Base-by-base conservation (phyloP, 1,140 invertebrate genomes). In the Caenorhabditis latens region DNA sequence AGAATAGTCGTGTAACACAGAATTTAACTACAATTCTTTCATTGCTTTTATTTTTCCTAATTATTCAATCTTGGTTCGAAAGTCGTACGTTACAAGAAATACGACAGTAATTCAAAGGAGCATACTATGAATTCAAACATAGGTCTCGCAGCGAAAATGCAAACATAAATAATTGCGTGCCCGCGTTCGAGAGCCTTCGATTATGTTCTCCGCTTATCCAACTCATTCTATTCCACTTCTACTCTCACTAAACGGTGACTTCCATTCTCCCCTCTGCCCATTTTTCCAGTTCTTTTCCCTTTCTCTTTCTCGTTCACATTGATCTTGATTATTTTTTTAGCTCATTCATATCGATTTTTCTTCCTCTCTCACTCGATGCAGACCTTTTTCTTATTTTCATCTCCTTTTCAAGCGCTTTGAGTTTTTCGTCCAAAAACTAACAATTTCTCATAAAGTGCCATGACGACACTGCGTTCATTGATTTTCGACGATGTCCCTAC, bases 91-190 rank as follows among this genome's bases (percentile, higher is more conserved):
- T 32, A 32, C 32, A 32, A 32, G 32, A 32, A n/a, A 1, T 58
- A n/a, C n/a, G 61, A 63, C 61, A 19, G 61, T 63, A 63, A 32
- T 63, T 63, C n/a, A 63, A 63, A 63, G 61, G 61, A 19, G n/a
- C 61, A 32, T 63, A 8, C 24, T 11, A 8, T 9, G 9, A 32
- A 63, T 32, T 3, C 9, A 8, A 4, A 9, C 4, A 13, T 13
- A 24, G 61, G 61, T 63, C 61, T 32, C 61, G 24, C 4, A 21
- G 11, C 61, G 61, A 21, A 24, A 24, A 63, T 24, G 61, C 61
- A 32, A 6, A 32, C 57, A 21, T 11, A 21, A 21, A 24, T 11
- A 32, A 21, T 9, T 19, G 11, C 1, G 1, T 11, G 61, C 24
- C 1, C 50, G 61, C 61, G 61, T 7, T 63, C 24, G 24, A 14